Evolutionary conservation across 2,797 vertebrate species (phyloP), one percentile per base, ranked within the genome.

Genomic region (Poeciliopsis infans): DNA sequence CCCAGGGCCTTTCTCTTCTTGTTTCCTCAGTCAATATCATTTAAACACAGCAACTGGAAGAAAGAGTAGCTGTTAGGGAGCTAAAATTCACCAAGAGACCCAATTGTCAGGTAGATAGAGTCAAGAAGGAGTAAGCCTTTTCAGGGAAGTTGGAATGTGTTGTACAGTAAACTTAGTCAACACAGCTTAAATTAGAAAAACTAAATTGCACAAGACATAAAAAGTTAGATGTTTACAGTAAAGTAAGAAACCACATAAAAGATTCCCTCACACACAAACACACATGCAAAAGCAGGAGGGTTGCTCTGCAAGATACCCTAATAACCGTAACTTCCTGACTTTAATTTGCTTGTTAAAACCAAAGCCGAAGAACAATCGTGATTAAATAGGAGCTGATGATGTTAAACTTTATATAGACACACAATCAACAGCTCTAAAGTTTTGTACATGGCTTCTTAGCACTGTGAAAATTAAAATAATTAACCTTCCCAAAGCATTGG

Each of bases 101-200:
- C 23, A 70, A 87, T 82, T 90, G 91, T 93, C 93, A 92, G 68
- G 79, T 47, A 83, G 85, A 89, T 80, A 84, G 78, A 92, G 89
- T 90, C 86, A 88, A 89, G 91, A 93, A 20, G 16, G 86, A 90
- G 87, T 87, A 84, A 91, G 86, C 85, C 83, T 92, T 95, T 33
- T 36, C 61, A 39, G 61, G 59, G 28, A 33, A 33, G 15, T 33
- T 33, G 59, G 31, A 59, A 18, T 36, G 61, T 36, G 15, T 36
- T 64, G 31, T 64, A 20, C 59, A 36, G 61, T 20, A 10, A 64
- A 64, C 31, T 10, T 64, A 64, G 6, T 64, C 61, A 64, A 31
- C 16, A 16, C 2, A 36, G 33, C 92, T 87, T 25, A 2, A 68
- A 41, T 41, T 5, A 12, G 11, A 68, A 25, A 31, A 68, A 41